phyloP scores from a whole-genome alignment of 2,797 vertebrate species.

The Lithobates sylvaticus region DNA sequence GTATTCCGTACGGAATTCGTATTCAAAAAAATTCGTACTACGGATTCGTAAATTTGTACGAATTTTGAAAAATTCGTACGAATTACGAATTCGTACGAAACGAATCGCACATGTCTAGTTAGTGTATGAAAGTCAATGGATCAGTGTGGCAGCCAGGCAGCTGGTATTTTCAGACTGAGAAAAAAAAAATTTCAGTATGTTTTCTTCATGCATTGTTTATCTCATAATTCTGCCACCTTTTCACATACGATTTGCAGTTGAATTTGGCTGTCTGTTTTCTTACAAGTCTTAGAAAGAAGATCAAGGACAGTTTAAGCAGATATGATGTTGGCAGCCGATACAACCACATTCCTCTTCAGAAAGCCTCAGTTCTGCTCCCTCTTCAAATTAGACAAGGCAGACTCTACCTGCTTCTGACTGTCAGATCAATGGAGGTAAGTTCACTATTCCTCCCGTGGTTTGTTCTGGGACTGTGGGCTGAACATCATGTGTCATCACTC shows the following conservation, averaged over 20 bases:
- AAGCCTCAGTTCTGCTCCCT: conserved; percentile 87
- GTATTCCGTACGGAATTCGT: no score
- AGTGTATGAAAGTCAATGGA: no score
- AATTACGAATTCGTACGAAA: no score
- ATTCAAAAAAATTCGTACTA: no score
- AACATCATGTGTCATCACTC: background rate
- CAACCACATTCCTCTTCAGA: conserved; percentile 70
- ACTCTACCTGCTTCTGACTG: conserved; percentile 82
- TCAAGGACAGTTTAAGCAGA: conserved; percentile 72
- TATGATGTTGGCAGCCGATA: conserved; percentile 75
- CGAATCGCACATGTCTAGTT: no score
- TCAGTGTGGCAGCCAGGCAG: no score
- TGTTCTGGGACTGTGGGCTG: background rate
- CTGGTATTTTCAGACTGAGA: no score
- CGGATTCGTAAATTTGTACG: no score
- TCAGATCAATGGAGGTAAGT: conserved; percentile 85
- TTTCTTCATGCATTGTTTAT: no score
- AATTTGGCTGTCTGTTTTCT: conserved; percentile 9
- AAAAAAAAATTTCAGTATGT: no score
- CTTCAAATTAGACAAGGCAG: conserved; percentile 75
- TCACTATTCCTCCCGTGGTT: no score
- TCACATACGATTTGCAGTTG: background rate
- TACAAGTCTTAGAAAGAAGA: conserved; percentile 67
- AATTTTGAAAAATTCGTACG: no score
- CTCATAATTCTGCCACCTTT: background rate